These are phyloP conservation scores for Ips typographus DNA, from an alignment of 1,140 invertebrate genomes.

Conservation along the genomic window DNA sequence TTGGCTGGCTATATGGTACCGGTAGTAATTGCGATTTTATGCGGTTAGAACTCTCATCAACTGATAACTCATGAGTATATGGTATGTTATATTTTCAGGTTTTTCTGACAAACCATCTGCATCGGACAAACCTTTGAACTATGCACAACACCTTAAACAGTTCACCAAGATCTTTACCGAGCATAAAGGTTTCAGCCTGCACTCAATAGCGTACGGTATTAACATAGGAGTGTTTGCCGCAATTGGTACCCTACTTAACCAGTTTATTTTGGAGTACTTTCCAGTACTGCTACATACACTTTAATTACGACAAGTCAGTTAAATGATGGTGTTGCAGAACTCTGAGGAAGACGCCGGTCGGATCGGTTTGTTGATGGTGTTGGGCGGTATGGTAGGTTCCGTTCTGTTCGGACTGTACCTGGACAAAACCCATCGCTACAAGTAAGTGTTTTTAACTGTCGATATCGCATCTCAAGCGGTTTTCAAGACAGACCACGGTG, in stretches of 20 bases:
- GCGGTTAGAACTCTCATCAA: no score
- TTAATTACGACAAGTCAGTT: background rate
- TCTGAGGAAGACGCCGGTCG: conserved; percentile 63
- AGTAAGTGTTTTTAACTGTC: conserved; percentile 30
- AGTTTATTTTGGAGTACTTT: conserved; percentile 42
- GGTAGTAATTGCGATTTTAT: conserved; percentile 34
- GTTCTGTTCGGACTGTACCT: conserved; percentile 68
- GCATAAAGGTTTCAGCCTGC: conserved; percentile 34
- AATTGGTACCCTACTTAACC: conserved; percentile 40
- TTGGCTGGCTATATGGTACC: conserved; percentile 32
- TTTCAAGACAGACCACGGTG: conserved; percentile 38
- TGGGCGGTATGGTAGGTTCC: conserved; percentile 69
- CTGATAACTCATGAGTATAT: no score
- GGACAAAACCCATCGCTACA: conserved; percentile 63
- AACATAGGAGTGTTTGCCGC: conserved; percentile 39
- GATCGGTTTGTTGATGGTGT: conserved; percentile 69
- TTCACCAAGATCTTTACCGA: conserved; percentile 28
- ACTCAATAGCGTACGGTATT: conserved; percentile 38
- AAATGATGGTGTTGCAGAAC: conserved; percentile 29
- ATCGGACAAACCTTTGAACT: background rate
- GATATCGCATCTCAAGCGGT: background rate
- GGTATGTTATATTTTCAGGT: no score
- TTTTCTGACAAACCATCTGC: no score
- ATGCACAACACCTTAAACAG: conserved; percentile 24
- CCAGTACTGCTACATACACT: conserved; percentile 21